Base-by-base conservation (phyloP, 2,797 vertebrate genomes). In the Momotus momota region DNA sequence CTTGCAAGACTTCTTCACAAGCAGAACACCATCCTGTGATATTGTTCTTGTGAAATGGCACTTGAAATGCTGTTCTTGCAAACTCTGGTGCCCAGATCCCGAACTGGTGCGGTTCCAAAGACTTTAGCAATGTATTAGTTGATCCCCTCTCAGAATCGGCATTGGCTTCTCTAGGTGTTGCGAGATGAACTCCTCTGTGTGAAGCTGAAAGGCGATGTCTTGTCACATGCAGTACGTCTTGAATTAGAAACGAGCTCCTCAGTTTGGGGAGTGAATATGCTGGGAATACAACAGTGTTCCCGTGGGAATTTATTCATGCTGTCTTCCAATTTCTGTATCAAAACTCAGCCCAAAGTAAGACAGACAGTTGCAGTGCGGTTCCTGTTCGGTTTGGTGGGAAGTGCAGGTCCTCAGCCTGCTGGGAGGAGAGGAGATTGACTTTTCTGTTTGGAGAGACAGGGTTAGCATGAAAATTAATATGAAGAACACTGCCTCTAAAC, bases 381-480 rank as follows among this genome's bases (percentile, higher is more conserved):
- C 51, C 38, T 46, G 15, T 51, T 87, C 2, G 6, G 41, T 41
- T 51, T 74, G 74, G 33, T 64, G 65, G 74, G 54, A 81, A 7
- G 33, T 19, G 43, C 79, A 81, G n/a, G 54, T 64, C 49, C 73
- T 75, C 58, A 55, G 43, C 69, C 33, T 40, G n/a, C 14, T 81
- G 62, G 72, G 23, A 81, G 69, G 51, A 0, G 5, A 57, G 61
- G 79, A 5, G 25, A 19, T 58, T 43, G 75, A 57, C 41, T 88
- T 79, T 78, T 69, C 33, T 90, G 48, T 88, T 87, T 66, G 71
- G 71, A 58, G 55, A 90, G 27, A 65, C 51, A 13, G 67, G 9
- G 9, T 81, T 95, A 90, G 74, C 86, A 49, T 7, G 27, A 49
- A 90, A 86, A 94, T 91, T 41, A 93, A 86, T 84, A 62, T 79